Evolutionary conservation across 2,888 invertebrate genomes (phyloP), one percentile per base, ranked within the genome.

Genomic region (Linnaemya tessellans): DNA sequence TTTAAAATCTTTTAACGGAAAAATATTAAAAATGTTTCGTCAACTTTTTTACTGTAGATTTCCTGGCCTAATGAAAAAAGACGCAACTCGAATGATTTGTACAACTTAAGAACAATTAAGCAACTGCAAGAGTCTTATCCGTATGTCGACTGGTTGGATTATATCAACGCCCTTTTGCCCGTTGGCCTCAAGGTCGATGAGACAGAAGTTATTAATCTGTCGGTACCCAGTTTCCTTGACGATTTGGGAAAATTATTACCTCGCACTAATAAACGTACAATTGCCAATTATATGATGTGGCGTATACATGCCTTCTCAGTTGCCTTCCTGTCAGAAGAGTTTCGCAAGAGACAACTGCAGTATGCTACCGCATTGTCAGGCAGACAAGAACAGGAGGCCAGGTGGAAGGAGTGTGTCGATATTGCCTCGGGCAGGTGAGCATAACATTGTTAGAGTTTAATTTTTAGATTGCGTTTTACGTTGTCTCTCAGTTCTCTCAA

Each of bases 221-320:
- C 96, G 89, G 98, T 98, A 15, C 98, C 98, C 0, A 94, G 94
- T 87, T 98, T 96, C 92, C 94, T 98, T 62, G 93, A 94, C 0
- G 94, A 95, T 58, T 94, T 98, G 35, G 96, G 96, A 91, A 94
- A 92, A 51, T 89, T 95, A 4, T 90, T 95, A 64, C 91, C 92
- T 43, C 90, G 90, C 25, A 95, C 95, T 0, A 94, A 95, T 0
- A 95, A 94, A 89, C 90, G 96, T 86, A 93, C 94, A 3, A 94
- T 96, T 89, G 97, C 98, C 3, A 98, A 98, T 93, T 98, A 98
- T 90, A 95, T 97, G 88, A 95, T 98, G 95, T 98, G 98, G 98
- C 94, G 98, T 73, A 97, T 96, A 0, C 96, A 97, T 0, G 96
- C 96, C 0, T 96, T 96, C 5, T 96, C 97, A 0, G 95, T 97